phyloP scores from a whole-genome alignment of 2,797 vertebrate genomes.

The Bufotes viridis region DNA sequence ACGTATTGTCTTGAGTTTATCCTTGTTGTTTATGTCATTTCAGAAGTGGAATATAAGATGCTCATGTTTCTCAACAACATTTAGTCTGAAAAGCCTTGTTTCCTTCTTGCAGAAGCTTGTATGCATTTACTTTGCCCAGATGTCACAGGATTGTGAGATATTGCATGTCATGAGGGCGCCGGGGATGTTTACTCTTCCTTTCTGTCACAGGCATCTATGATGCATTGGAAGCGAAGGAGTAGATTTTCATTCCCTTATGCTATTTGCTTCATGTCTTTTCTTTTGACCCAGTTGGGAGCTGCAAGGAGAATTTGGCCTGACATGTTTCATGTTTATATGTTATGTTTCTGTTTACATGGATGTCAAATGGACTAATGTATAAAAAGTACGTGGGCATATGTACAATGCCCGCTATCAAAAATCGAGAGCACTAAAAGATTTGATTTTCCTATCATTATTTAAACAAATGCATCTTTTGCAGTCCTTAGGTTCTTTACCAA shows the following conservation, averaged over 20 bases:
- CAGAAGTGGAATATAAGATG: neutral
- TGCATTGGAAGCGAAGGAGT: constrained; percentile 24
- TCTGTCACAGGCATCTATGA: constrained; percentile 16
- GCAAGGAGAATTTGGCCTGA: constrained; percentile 22
- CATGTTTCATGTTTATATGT: constrained; percentile 57
- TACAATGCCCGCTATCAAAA: constrained; percentile 24
- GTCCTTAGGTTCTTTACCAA: neutral
- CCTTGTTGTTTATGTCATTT: neutral
- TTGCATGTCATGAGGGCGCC: constrained; percentile 5
- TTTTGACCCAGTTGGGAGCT: constrained; percentile 44
- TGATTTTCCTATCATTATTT: neutral
- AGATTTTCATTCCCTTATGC: constrained; percentile 41
- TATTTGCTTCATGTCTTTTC: constrained; percentile 43
- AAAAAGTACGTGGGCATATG: constrained; percentile 12
- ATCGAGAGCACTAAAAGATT: constrained; percentile 15
- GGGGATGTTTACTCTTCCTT: neutral
- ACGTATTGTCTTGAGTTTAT: neutral
- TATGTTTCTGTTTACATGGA: constrained; percentile 47
- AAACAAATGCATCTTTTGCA: neutral
- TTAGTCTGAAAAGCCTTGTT: neutral
- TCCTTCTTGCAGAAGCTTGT: neutral
- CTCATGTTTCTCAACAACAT: constrained; percentile 5
- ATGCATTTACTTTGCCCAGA: neutral
- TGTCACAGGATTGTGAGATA: constrained; percentile 5
- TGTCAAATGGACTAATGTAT: constrained; percentile 40